phyloP scores from a whole-genome alignment of 2,888 invertebrate species.

The Drosophila robusta region DNA sequence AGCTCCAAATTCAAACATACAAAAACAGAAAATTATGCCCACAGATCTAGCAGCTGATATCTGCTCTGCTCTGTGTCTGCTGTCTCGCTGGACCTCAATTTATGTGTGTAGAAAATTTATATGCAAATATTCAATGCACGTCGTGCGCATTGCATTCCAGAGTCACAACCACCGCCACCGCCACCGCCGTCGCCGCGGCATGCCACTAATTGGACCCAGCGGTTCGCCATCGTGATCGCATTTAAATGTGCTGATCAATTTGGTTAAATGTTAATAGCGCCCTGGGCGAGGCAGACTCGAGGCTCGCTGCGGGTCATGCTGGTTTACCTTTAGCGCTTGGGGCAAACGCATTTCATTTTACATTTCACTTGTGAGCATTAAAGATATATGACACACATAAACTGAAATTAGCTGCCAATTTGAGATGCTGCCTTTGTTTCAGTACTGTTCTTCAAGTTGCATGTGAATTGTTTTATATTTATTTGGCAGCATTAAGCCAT shows the following conservation, averaged over 20 bases:
- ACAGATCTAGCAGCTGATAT: conserved; percentile 41
- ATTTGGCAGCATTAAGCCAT: conserved; percentile 71
- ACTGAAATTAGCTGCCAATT: conserved; percentile 77
- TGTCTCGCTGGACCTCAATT: conserved; percentile 41
- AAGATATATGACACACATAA: conserved; percentile 69
- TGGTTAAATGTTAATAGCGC: conserved; percentile 75
- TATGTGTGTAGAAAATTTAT: conserved; percentile 64
- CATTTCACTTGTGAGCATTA: conserved; percentile 42
- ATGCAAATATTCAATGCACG: conserved; percentile 79
- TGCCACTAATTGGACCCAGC: conserved; percentile 74
- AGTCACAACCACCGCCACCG: conserved; percentile 7
- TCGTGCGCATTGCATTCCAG: conserved; percentile 64
- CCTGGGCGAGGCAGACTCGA: conserved; percentile 58
- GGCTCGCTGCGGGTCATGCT: conserved; percentile 59
- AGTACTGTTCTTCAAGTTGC: conserved; percentile 25
- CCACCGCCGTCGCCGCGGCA: conserved; percentile 39
- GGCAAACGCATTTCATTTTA: conserved; percentile 26
- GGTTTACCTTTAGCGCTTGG: conserved; percentile 38
- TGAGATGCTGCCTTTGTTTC: conserved; percentile 61
- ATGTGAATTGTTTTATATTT: conserved; percentile 76
- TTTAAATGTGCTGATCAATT: conserved; percentile 79
- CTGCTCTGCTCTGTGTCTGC: conserved; percentile 10
- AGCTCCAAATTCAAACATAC: conserved; percentile 25
- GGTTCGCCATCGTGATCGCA: conserved; percentile 73
- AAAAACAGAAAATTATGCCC: conserved; percentile 37